Evolutionary conservation across 2,888 invertebrate species (phyloP).

Genomic region (Chamaedrilus cognettii): DNA sequence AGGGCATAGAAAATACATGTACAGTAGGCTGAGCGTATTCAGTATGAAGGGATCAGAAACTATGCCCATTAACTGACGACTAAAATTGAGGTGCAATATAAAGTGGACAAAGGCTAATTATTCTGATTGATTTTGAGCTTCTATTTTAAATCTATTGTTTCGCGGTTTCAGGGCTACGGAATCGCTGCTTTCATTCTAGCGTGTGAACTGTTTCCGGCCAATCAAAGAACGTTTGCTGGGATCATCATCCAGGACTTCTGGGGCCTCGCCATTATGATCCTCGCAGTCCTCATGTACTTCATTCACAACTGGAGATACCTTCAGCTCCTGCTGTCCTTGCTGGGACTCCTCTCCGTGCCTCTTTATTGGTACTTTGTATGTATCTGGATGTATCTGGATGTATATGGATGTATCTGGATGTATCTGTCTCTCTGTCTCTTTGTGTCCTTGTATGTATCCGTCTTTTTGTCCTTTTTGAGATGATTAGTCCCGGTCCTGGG

Average conservation of each 20-base stretch:
- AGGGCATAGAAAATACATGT: no score
- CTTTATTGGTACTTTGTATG: conserved; percentile 34
- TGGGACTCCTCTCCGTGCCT: conserved; percentile 29
- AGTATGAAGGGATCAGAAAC: no score
- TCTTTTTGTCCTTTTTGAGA: not conserved
- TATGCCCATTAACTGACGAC: no score
- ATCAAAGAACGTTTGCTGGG: conserved; percentile 38
- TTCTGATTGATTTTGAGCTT: no score
- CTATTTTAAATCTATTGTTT: no score
- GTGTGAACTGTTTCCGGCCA: conserved; percentile 41
- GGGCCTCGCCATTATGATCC: conserved; percentile 35
- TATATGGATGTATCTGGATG: not conserved
- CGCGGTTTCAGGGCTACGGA: not conserved
- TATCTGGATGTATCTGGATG: not conserved
- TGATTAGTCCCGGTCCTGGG: no score
- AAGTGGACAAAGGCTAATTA: no score
- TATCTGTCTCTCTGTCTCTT: not conserved
- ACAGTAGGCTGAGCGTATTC: no score
- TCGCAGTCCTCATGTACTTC: conserved; percentile 39
- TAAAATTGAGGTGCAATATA: no score
- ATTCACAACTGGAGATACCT: conserved; percentile 41
- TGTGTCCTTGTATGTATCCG: not conserved
- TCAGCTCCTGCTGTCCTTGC: conserved; percentile 34
- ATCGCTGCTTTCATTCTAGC: conserved; percentile 28
- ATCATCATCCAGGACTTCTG: conserved; percentile 37